Base-by-base conservation (phyloP, 2,797 vertebrate genomes). In the Hozukius guyotensis region DNA sequence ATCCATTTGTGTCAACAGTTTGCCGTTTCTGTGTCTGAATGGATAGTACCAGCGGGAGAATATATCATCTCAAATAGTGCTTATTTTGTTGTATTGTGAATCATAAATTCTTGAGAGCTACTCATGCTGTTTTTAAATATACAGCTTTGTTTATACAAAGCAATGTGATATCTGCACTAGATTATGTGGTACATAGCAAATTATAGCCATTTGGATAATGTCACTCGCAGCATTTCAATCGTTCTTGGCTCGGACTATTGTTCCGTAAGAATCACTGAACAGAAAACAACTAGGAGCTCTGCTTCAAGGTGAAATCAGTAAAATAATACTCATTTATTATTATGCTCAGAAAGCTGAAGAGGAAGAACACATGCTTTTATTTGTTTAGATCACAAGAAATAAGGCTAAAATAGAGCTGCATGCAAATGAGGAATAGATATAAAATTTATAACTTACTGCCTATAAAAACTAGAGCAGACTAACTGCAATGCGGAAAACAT, bases 191-290 rank as follows among this genome's bases (percentile, higher is more conserved):
- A 18, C 7, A 12, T 25, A 22, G 65, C 29, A 79, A 83, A 82
- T 85, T 53, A 77, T 57, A 78, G 77, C 52, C 20, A 74, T 78
- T 74, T 87, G 27, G 34, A 69, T 77, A 25, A 76, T 80, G 14
- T 61, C 49, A 66, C 25, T 69, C 60, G 29, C 11, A 68, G 22
- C 69, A 80, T 67, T 57, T 56, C 38, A 74, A 36, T 69, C 1
- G 1, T 52, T 27, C 6, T 61, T 8, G 2, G 49, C 38, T 77
- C 8, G 0, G 53, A 55, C 55, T 65, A 46, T 68, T 81, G 34
- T 84, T 55, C 38, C 22, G 25, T 36, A 34, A 38, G 49, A 60
- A 46, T 57, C 29, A 29, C 42, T 65, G 6, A 42, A 60, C 10
- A 56, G 29, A 65, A 67, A 70, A 72, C 5, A 36, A 34, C 1